Evolutionary conservation across 1,140 invertebrate species (phyloP), one percentile per base, ranked within the genome.

Genomic region (Copidosoma floridanum): DNA sequence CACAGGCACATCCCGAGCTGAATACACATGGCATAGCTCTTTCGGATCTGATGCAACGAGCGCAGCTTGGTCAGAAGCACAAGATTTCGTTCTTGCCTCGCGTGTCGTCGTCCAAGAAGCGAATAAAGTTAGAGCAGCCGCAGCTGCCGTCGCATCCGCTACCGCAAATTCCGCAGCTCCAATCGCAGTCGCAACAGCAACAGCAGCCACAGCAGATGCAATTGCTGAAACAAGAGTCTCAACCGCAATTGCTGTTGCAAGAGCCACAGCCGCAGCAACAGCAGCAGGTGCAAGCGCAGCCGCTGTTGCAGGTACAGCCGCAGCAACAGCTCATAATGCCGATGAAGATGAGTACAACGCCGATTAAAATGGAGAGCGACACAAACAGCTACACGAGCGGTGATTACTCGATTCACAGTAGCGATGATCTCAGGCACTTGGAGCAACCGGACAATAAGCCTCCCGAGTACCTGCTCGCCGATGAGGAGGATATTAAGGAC

Each of bases 21-120:
- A 83, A 85, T 63, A 85, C 82, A 0, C 79, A 82, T 57, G 82
- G 82, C 21, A 84, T 87, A 21, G 81, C 81, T 1, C 68, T 87
- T 2, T 78, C 85, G 23, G 85, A 87, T 67, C 76, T 88, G n/a
- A 78, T 83, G 48, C 68, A 78, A 44, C 68, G 85, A 61, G 81
- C 83, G 51, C 77, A 82, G 50, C 68, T 81, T 10, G 78, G 78
- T 14, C 75, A 79, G 47, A 81, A 81, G 24, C 77, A 79, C n/a
- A 81, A 80, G 53, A 53, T 79, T 3, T 64, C 67, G 0, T 23
- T 71, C 4, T 68, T 54, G 1, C 55, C 71, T n/a, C 72, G 76
- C 7, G 44, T 74, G 2, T 66, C 72, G 20, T 53, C 70, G 0
- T 66, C 71, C 4, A 80, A 79, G 40, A 80, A 79, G 50, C 70